Evolutionary conservation across 2,888 invertebrate species (phyloP).

Genomic region (Heliconius hortense): DNA sequence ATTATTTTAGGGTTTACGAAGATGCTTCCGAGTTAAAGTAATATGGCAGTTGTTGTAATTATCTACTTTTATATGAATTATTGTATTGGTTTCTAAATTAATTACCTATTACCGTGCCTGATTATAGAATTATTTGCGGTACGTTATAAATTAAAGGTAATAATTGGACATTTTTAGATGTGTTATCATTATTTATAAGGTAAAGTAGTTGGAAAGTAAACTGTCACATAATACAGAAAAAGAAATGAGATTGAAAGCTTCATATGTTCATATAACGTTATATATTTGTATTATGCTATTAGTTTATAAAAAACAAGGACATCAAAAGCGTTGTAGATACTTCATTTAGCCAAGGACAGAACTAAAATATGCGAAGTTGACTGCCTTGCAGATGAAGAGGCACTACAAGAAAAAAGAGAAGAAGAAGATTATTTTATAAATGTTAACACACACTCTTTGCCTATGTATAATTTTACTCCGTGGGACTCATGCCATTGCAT

Average conservation of each 20-base stretch:
- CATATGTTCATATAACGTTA: too few relatives aligned
- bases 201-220: not conserved
- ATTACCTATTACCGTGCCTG: conserved; percentile 8
- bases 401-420: too few relatives aligned
- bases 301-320: not conserved
- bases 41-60: conserved; percentile 43
- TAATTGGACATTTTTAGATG: not conserved
- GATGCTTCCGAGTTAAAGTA: conserved; percentile 71
- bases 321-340: too few relatives aligned
- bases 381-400: too few relatives aligned
- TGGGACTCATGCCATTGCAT: not conserved
- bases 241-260: not conserved
- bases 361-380: too few relatives aligned
- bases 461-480: too few relatives aligned
- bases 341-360: too few relatives aligned
- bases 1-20: conserved; percentile 73
- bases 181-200: not conserved
- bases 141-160: not conserved
- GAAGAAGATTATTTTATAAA: too few relatives aligned
- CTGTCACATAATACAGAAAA: not conserved
- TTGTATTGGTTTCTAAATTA: conserved; percentile 47
- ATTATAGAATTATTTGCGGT: conserved; percentile 1
- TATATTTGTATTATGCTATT: not conserved
- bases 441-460: not conserved
- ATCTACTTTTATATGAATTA: conserved; percentile 29